Base-by-base conservation (phyloP, 2,113 vertebrate species). In the Rattus rattus region DNA sequence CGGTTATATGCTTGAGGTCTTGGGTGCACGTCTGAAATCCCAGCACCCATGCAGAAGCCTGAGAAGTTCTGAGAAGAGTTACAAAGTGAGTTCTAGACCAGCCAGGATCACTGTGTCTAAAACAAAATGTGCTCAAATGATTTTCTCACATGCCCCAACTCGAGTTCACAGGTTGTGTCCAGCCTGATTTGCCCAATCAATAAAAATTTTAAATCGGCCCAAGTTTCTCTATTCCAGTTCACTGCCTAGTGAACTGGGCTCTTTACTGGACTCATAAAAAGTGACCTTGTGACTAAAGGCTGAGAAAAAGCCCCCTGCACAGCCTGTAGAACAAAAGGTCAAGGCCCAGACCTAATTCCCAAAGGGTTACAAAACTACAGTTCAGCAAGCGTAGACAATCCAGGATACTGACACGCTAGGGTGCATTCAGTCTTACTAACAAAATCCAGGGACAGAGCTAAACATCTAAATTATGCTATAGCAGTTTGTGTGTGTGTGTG, bases 331-430 rank as follows among this genome's bases (percentile, higher is more conserved):
- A 90, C 14, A 1, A 87, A 96, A 96, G 19, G 87, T 94, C 63
- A 96, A 96, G 39, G 7, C 7, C 65, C 59, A 72, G 90, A 95
- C 20, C 79, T 95, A 94, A 94, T 85, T 63, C 61, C 86, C 61
- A 65, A 91, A 24, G 63, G 65, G 14, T 70, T 84, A 76, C 73
- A 95, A 95, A 65, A 26, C 59, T 84, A 88, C 24, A 90, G 56
- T 90, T 8, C 94, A 56, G 39, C 52, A 92, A 92, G 83, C 43
- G 79, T 0, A 92, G 75, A 96, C 96, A 94, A 88, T 73, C 70
- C 94, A 85, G 90, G 75, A 59, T 69, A 89, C 65, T 79, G 73
- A 63, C 89, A 93, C 94, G n/a, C 36, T 43, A 92, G 20, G 52
- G 19, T 86, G 88, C 30, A 77, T 30, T 93, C 11, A 85, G 20